A percentile compares a stretch with the other conserved stretches of the same genome.
Conservation (phyloP, 2,888 invertebrate genomes). For the Stenurella melanura region DNA sequence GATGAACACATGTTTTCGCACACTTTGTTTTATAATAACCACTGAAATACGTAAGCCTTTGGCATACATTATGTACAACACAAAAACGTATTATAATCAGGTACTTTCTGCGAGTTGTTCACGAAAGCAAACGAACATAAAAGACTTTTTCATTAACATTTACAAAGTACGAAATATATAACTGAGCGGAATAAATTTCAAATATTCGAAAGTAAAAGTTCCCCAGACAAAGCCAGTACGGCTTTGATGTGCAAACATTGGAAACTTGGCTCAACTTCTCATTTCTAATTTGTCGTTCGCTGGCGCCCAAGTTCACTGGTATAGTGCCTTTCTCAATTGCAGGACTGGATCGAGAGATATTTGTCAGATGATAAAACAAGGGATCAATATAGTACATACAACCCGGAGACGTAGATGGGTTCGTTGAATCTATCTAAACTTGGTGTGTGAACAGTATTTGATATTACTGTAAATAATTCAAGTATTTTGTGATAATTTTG, state of each 20-base stretch:
- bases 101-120: not conserved
- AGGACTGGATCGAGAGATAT: not conserved
- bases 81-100: not conserved
- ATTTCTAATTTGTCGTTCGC: slow-evolving; percentile 36
- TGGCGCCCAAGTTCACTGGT: slow-evolving; percentile 4
- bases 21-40: not conserved
- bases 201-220: slow-evolving; percentile 38
- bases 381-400: too few relatives aligned
- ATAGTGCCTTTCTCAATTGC: not conserved
- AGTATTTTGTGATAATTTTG: too few relatives aligned
- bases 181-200: slow-evolving; percentile 33
- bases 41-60: not conserved
- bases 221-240: slow-evolving; percentile 28
- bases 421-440: too few relatives aligned
- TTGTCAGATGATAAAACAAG: not conserved
- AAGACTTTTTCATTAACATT: slow-evolving; percentile 26
- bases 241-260: slow-evolving; percentile 39
- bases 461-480: too few relatives aligned
- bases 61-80: not conserved
- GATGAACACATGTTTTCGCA: not conserved
- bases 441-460: too few relatives aligned
- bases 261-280: slow-evolving; percentile 41
- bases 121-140: slow-evolving; percentile 19
- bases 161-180: slow-evolving; percentile 33
- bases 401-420: too few relatives aligned